Evolutionary conservation across 1,140 invertebrate genomes (phyloP).

Genomic region (Lycorma delicatula): DNA sequence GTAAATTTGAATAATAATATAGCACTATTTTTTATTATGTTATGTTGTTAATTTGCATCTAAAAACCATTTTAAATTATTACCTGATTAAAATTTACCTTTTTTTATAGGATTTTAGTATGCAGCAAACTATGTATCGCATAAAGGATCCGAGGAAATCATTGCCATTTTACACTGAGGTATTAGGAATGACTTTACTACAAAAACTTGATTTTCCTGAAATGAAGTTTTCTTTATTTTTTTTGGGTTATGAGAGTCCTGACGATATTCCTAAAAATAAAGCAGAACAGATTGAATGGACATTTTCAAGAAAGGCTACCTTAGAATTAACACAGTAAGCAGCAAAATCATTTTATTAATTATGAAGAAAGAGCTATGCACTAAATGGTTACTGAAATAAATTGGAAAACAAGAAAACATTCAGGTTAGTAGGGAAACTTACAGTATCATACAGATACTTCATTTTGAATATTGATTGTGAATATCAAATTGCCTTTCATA

Average conservation of each 20-base stretch:
- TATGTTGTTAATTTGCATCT: too few species aligned
- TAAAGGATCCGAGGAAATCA: conserved; percentile 81
- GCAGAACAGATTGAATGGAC: conserved; percentile 64
- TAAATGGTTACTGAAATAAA: too few species aligned
- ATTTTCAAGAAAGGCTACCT: conserved; percentile 71
- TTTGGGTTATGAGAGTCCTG: conserved; percentile 77
- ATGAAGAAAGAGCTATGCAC: background rate
- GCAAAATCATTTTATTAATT: conserved; percentile 9
- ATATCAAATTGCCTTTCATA: too few species aligned
- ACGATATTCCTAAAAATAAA: conserved; percentile 61
- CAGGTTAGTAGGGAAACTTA: too few species aligned
- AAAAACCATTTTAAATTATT: background rate
- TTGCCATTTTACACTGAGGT: conserved; percentile 86
- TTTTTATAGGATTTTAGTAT: conserved; percentile 73
- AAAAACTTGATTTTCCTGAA: conserved; percentile 79
- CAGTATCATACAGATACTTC: too few species aligned
- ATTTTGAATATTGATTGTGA: too few species aligned
- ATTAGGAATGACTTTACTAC: conserved; percentile 81
- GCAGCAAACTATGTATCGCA: conserved; percentile 93
- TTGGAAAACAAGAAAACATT: too few species aligned
- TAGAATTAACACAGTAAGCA: conserved; percentile 87
- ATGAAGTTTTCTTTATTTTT: conserved; percentile 91
- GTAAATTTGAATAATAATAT: too few species aligned
- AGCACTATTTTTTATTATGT: too few species aligned
- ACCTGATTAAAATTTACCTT: background rate